A percentile compares a stretch with the other conserved stretches of the same genome.
These are phyloP conservation scores for Microhierax caerulescens DNA, from an alignment of 2,797 vertebrate genomes.

Conservation along the genomic window DNA sequence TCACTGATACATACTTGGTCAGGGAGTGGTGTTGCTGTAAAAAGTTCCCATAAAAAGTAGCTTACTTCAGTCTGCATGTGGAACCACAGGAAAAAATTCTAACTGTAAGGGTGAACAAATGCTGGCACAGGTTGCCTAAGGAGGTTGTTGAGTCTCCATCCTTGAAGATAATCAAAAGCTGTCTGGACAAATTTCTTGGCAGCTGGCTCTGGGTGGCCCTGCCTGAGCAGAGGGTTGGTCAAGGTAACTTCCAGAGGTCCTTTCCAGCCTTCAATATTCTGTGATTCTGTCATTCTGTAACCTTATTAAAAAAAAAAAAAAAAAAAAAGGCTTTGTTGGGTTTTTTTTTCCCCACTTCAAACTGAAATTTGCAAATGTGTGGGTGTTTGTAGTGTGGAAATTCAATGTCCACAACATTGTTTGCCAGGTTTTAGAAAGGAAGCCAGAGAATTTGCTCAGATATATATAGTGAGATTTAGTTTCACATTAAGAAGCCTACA, in stretches of 20 bases:
- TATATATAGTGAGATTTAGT: neutral
- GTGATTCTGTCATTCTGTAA: neutral
- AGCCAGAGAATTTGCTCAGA: neutral
- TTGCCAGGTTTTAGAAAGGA: neutral
- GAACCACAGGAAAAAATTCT: neutral
- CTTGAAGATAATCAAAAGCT: neutral
- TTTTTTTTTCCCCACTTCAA: neutral
- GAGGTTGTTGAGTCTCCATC: neutral
- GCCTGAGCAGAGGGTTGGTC: neutral
- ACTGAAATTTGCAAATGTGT: neutral
- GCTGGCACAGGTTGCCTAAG: neutral
- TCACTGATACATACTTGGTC: neutral
- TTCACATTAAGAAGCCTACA: neutral
- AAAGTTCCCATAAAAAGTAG: neutral
- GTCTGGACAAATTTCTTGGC: neutral
- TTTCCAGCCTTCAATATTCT: neutral
- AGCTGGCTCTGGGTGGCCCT: neutral
- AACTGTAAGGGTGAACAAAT: neutral
- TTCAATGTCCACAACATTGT: neutral
- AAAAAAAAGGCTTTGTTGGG: neutral
- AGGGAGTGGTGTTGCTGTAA: neutral
- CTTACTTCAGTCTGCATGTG: neutral
- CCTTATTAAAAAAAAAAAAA: neutral
- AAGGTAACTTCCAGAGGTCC: neutral
- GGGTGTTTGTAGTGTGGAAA: neutral